These are phyloP conservation scores for Cygnus olor DNA, from an alignment of 2,797 vertebrate genomes.

Conservation along the genomic window DNA sequence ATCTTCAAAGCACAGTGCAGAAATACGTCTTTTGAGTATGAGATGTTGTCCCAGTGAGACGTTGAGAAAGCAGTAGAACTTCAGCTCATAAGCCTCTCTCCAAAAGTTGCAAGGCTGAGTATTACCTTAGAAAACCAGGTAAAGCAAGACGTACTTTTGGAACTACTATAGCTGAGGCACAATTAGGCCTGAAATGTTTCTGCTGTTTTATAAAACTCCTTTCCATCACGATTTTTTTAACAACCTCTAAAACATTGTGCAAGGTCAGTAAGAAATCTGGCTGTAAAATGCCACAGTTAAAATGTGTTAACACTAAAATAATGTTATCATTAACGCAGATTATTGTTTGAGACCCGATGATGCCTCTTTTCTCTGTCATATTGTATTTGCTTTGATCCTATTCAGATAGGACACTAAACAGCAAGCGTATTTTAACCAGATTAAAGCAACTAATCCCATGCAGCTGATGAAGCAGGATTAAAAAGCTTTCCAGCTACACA, in stretches of 20 bases:
- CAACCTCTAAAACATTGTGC: neutral
- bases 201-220: neutral
- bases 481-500: conserved; percentile 63
- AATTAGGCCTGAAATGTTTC: neutral
- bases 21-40: neutral
- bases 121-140: neutral
- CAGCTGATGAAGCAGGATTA: conserved; percentile 33
- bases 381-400: conserved; percentile 60
- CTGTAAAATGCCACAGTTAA: conserved; percentile 6
- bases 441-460: conserved; percentile 61
- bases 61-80: neutral
- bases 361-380: conserved; percentile 38
- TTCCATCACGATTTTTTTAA: neutral
- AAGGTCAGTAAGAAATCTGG: neutral
- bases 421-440: conserved; percentile 59
- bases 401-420: conserved; percentile 49
- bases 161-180: neutral
- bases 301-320: conserved; percentile 7
- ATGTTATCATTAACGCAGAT: conserved; percentile 54
- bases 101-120: neutral
- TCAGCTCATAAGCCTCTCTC: neutral
- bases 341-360: conserved; percentile 42
- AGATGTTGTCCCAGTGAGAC: neutral
- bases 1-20: neutral
- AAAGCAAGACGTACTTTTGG: neutral